Evolutionary conservation across 2,113 vertebrate species (phyloP), one percentile per base, ranked within the genome.

Genomic region (Spheniscus mendiculus): DNA sequence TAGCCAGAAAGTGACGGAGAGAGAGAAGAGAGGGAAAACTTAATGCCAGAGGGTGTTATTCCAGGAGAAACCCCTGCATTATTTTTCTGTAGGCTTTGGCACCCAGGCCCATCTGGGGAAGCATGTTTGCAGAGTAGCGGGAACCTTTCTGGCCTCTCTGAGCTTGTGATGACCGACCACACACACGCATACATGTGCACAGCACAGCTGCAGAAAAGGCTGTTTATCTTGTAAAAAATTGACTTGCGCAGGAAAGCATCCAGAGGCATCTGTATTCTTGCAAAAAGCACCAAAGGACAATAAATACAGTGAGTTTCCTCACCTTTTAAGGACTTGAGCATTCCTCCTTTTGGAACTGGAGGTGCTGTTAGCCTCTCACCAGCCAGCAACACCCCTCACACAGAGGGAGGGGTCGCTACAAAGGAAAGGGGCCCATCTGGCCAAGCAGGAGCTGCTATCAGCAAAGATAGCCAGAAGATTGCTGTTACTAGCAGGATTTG

Each of bases 251-350:
- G 83, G 79, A 96, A 81, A 77, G 71, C 86, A 32, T 90, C 83
- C 95, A 93, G 69, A 92, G 80, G 76, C 86, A 2, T 86, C 63
- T 32, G 10, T 93, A 77, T 93, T 90, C 71, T 32, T 86, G 88
- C 66, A 92, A 87, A 95, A 97, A 92, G 74, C 49, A 40, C 53
- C 25, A 3, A 72, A 67, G 76, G 71, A 87, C 83, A 89, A 66
- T 89, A 73, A 90, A 86, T 80, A 52, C 66, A 45, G 27, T 14
- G 63, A 86, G 71, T 95, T 96, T 96, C 95, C 89, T 93, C 94
- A 89, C 95, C 96, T 96, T 97, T 90, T 93, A 97, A 92, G 95
- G 94, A 83, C 94, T 96, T 70, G 30, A 83, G 79, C 86, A 67
- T 56, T 69, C 63, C 83, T 86, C 25, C 49, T 88, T 45, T 36